These are phyloP conservation scores for Alaudala cheleensis DNA, from an alignment of 2,113 vertebrate species.

Conservation along the genomic window DNA sequence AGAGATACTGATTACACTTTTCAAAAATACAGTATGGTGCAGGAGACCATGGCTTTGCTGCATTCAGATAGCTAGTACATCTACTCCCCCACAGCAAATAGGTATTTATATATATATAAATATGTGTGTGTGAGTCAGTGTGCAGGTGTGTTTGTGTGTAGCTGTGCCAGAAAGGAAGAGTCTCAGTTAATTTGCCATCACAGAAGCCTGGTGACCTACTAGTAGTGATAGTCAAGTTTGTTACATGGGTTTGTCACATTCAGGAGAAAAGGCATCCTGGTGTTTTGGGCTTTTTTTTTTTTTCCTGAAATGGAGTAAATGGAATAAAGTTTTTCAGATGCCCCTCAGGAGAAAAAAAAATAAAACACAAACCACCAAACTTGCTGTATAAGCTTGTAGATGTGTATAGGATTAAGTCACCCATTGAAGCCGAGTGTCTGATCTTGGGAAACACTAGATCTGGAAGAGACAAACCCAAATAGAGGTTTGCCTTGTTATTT, in stretches of 20 bases:
- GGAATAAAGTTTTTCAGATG: neutral
- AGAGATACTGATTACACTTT: too few relatives aligned
- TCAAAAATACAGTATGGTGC: too few relatives aligned
- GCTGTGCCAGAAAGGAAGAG: neutral
- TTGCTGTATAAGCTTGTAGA: neutral
- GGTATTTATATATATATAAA: rapidly evolving
- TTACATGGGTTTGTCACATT: rapidly evolving
- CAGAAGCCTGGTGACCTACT: neutral
- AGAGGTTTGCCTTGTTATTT: neutral
- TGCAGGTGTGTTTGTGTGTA: neutral
- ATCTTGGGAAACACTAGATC: neutral
- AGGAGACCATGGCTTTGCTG: neutral
- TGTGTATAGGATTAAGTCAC: neutral
- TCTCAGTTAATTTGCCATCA: neutral
- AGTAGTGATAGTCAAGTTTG: neutral
- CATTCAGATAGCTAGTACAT: neutral
- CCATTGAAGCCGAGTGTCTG: neutral
- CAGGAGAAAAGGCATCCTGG: neutral
- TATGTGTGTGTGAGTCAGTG: neutral
- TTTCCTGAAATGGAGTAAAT: neutral
- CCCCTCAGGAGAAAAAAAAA: neutral
- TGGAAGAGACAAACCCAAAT: neutral
- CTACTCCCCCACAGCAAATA: rapidly evolving
- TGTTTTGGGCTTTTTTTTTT: too few relatives aligned
- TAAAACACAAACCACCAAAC: too few relatives aligned